Conservation (phyloP, 64 coral and sea anemone genomes). For the Actinia tenebrosa region DNA sequence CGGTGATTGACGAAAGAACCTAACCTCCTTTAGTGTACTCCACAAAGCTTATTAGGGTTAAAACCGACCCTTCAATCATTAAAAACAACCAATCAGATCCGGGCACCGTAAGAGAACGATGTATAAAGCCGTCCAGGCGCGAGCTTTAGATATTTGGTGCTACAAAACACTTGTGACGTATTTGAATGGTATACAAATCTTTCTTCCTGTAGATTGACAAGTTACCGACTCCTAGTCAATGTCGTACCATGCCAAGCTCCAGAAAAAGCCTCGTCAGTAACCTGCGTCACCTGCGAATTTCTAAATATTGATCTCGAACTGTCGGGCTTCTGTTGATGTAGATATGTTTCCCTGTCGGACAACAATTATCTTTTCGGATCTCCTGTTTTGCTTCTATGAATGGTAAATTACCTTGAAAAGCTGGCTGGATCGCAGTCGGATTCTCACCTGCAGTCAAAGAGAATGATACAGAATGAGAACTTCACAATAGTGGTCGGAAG, state of each 20-base stretch:
- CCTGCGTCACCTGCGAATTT: not conserved
- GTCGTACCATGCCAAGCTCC: not conserved
- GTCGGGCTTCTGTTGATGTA: not conserved
- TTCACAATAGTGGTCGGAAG: not conserved
- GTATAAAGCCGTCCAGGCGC: not conserved
- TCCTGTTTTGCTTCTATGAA: not conserved
- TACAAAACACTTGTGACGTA: not conserved
- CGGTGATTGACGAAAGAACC: slow-evolving; percentile 12
- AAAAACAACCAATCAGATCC: not conserved
- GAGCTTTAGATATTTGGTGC: slow-evolving; percentile 15
- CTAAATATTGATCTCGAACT: not conserved
- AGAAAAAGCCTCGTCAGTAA: not conserved
- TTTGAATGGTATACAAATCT: not conserved
- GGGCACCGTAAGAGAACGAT: not conserved
- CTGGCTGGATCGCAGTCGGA: not conserved
- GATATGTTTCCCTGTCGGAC: not conserved
- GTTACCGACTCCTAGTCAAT: not conserved
- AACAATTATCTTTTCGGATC: not conserved
- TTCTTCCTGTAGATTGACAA: not conserved
- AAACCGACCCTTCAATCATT: not conserved
- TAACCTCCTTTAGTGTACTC: not conserved
- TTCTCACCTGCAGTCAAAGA: not conserved
- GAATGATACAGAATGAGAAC: not conserved
- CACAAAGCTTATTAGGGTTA: not conserved
- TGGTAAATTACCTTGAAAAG: not conserved